These are phyloP conservation scores for Erpornis zantholeuca DNA, from an alignment of 2,113 vertebrate genomes.

Conservation along the genomic window DNA sequence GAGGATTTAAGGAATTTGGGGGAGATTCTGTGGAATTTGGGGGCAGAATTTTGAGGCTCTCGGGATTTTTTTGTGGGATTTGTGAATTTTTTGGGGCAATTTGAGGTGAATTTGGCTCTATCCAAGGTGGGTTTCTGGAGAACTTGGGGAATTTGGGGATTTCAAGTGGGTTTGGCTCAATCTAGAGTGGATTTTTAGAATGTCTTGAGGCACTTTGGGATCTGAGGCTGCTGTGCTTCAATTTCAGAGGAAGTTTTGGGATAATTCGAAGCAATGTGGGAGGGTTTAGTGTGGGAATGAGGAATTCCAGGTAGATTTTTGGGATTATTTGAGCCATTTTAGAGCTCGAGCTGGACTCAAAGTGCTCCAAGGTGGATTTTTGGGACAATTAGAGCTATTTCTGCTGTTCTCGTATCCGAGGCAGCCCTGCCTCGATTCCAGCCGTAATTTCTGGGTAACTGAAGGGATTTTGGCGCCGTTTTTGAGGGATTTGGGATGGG, in stretches of 20 bases:
- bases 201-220: too few relatives aligned
- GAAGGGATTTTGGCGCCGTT: fast-evolving
- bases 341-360: too few relatives aligned
- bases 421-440: background rate
- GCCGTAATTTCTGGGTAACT: fast-evolving
- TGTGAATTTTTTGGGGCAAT: background rate
- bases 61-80: background rate
- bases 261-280: too few relatives aligned
- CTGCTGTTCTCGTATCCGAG: fast-evolving
- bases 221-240: background rate
- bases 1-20: fast-evolving
- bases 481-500: fast-evolving
- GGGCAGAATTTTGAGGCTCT: fast-evolving
- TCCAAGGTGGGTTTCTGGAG: fast-evolving
- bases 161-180: background rate
- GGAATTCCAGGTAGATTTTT: too few relatives aligned
- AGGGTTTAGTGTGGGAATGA: too few relatives aligned
- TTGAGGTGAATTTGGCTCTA: fast-evolving
- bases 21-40: fast-evolving
- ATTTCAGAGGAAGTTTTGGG: background rate
- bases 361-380: background rate
- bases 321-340: background rate
- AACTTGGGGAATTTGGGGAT: background rate
- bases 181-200: background rate
- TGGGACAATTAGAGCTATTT: background rate